phyloP scores from a whole-genome alignment of 2,113 vertebrate species.

The Centrocercus urophasianus region DNA sequence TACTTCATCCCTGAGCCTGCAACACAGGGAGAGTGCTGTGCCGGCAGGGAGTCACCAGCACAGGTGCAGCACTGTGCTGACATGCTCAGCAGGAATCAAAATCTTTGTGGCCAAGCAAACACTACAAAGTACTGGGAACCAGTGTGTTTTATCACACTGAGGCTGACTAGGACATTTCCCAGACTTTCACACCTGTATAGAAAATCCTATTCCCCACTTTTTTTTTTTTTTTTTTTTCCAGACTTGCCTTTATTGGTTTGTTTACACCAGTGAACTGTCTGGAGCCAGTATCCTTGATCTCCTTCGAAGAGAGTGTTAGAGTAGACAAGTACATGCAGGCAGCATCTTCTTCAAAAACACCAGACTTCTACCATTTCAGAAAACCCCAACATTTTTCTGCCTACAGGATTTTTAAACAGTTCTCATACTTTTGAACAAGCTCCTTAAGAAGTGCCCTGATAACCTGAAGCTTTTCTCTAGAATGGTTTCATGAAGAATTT shows the following conservation, averaged over 20 bases:
- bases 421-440: background rate
- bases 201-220: background rate
- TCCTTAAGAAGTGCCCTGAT: background rate
- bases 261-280: background rate
- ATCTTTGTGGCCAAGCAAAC: background rate
- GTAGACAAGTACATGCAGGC: background rate
- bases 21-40: background rate
- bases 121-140: background rate
- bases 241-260: background rate
- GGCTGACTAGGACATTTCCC: background rate
- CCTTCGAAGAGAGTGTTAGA: background rate
- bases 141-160: background rate
- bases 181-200: background rate
- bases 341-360: background rate
- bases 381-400: background rate
- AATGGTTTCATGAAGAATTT: background rate
- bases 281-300: background rate
- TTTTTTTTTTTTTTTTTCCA: background rate
- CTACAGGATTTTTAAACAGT: background rate
- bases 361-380: background rate
- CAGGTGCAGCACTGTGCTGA: accelerated
- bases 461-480: background rate
- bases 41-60: background rate
- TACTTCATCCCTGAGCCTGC: background rate
- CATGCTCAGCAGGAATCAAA: background rate